A percentile compares a stretch with the other conserved stretches of the same genome.
phyloP scores from a whole-genome alignment of 1,140 invertebrate genomes.

The Holcopasites calliopsidis region DNA sequence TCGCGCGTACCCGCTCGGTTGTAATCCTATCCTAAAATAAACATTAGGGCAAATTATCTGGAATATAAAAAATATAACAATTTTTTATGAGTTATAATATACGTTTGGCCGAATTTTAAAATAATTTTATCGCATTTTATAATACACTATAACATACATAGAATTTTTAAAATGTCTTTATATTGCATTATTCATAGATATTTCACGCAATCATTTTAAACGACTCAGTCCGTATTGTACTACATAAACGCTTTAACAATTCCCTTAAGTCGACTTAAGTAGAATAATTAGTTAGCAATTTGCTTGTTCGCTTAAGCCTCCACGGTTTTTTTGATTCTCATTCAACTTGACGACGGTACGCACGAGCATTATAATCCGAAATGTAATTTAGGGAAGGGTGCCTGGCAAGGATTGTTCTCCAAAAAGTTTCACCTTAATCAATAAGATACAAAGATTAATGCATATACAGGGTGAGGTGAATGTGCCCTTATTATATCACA shows the following conservation, averaged over 20 bases:
- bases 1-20: too few relatives aligned
- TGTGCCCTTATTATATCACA: slow-evolving; percentile 76
- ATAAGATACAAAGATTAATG: slow-evolving; percentile 66
- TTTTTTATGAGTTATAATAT: too few relatives aligned
- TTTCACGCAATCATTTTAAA: slow-evolving; percentile 8
- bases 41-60: too few relatives aligned
- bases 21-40: too few relatives aligned
- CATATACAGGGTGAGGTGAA: slow-evolving; percentile 71
- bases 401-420: slow-evolving; percentile 59
- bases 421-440: slow-evolving; percentile 62
- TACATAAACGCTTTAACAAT: slow-evolving; percentile 35
- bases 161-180: not conserved
- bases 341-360: slow-evolving; percentile 42
- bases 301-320: not conserved
- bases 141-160: too few relatives aligned
- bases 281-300: not conserved
- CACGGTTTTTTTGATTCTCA: slow-evolving; percentile 11
- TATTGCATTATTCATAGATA: not conserved
- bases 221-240: not conserved
- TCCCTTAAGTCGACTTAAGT: slow-evolving; percentile 41
- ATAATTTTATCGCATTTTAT: too few relatives aligned
- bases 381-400: slow-evolving; percentile 61
- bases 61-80: too few relatives aligned
- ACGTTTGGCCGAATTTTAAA: too few relatives aligned
- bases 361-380: slow-evolving; percentile 56